Conservation (phyloP, 35 echinoderm and acorn worm genomes). For the Ophiothrix spiculata region DNA sequence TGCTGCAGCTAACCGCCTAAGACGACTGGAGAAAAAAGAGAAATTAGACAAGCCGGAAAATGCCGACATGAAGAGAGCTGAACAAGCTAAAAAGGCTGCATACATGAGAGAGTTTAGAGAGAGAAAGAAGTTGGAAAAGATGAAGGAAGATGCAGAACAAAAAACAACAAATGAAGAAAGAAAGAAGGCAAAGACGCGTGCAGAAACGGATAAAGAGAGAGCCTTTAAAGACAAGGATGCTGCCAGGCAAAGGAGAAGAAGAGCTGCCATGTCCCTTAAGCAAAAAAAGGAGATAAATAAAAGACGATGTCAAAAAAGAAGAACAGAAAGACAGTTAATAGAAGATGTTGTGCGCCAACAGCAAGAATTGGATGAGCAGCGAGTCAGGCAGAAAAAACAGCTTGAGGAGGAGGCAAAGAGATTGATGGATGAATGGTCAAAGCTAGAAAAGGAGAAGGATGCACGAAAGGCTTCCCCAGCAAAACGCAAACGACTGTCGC, state of each 20-base stretch:
- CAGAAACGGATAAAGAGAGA: neutral
- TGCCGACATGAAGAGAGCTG: neutral
- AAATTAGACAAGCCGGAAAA: neutral
- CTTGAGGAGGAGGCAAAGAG: too few species aligned
- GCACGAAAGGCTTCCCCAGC: too few species aligned
- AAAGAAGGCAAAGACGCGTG: neutral
- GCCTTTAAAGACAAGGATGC: neutral
- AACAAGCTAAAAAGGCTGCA: too few species aligned
- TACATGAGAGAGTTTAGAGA: too few species aligned
- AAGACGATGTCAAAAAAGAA: neutral
- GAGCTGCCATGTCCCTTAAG: neutral
- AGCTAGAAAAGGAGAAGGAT: too few species aligned
- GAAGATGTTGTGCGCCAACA: neutral
- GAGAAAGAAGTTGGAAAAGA: neutral
- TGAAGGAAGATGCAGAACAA: neutral
- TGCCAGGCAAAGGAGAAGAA: neutral
- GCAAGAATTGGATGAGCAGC: too few species aligned
- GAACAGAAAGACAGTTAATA: neutral
- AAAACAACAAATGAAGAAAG: neutral
- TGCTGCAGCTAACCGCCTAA: too few species aligned
- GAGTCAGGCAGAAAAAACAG: too few species aligned
- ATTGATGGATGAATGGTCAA: too few species aligned
- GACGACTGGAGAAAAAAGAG: neutral
- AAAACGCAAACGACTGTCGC: constrained; percentile 10
- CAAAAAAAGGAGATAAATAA: neutral